Percentiles rank a stretch among this genome's conserved stretches.
These are phyloP conservation scores for Dendrolimus kikuchii DNA, from an alignment of 1,140 invertebrate genomes.

Conservation along the genomic window DNA sequence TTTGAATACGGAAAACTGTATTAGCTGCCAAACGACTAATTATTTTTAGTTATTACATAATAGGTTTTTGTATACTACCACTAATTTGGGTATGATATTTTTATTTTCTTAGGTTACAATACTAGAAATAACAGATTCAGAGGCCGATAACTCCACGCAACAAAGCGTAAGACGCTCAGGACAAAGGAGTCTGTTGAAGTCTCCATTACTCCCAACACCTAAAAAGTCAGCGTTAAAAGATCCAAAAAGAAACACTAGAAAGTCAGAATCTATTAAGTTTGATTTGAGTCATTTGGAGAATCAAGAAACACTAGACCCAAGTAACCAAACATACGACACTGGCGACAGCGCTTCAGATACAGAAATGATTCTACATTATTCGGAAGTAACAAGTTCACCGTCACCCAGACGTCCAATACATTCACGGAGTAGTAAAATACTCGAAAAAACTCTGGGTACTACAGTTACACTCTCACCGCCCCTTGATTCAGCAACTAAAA, in stretches of 20 bases:
- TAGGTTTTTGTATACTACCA: neutral
- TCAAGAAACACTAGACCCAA: constrained; percentile 10
- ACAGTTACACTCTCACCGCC: constrained; percentile 9
- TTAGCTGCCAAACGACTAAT: no score
- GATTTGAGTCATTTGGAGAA: constrained; percentile 49
- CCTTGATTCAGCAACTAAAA: neutral
- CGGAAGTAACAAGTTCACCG: constrained; percentile 16
- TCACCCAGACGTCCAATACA: constrained; percentile 30
- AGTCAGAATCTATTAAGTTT: constrained; percentile 56
- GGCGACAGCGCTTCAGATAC: constrained; percentile 11
- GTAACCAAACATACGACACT: constrained; percentile 4
- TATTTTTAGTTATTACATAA: no score
- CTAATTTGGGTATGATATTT: neutral
- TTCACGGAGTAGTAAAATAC: constrained; percentile 32
- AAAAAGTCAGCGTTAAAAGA: constrained; percentile 51
- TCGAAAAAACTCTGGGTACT: constrained; percentile 29
- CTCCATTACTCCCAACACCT: constrained; percentile 23
- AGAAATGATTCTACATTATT: constrained; percentile 34
- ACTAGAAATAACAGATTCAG: constrained; percentile 27
- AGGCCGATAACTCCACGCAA: constrained; percentile 9
- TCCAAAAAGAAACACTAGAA: constrained; percentile 29
- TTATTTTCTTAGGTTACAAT: constrained; percentile 23
- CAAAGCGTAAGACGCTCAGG: constrained; percentile 7
- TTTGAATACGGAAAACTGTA: no score
- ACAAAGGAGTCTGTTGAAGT: constrained; percentile 13